phyloP scores from a whole-genome alignment of 2,113 vertebrate genomes.

The Hyaena hyaena region DNA sequence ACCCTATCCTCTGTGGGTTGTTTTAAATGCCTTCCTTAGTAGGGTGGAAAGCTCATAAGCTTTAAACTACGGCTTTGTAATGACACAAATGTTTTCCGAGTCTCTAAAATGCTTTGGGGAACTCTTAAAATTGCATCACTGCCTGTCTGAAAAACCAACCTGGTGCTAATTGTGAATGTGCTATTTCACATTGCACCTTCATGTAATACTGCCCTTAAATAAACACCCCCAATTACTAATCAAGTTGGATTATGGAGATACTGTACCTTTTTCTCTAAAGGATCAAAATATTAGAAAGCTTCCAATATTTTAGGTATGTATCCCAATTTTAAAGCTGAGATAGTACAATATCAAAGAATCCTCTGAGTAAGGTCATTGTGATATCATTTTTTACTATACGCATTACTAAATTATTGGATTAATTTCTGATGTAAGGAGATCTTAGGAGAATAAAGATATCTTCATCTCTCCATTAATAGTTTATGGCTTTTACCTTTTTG shows the following conservation, averaged over 20 bases:
- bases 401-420: background rate
- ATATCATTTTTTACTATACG: background rate
- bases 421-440: background rate
- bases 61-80: constrained; percentile 69
- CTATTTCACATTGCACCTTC: constrained; percentile 1
- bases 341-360: background rate
- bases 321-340: background rate
- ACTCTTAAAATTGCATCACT: constrained; percentile 67
- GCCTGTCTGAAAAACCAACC: constrained; percentile 60
- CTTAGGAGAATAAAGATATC: background rate
- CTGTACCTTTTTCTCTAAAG: background rate
- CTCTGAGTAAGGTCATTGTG: background rate
- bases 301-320: background rate
- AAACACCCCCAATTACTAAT: background rate
- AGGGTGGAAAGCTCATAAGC: constrained; percentile 59
- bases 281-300: background rate
- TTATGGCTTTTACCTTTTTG: background rate
- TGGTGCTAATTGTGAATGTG: constrained; percentile 61
- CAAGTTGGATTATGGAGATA: background rate
- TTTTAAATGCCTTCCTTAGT: constrained; percentile 60
- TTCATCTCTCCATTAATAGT: background rate
- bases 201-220: constrained; percentile 40
- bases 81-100: constrained; percentile 59
- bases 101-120: constrained; percentile 67
- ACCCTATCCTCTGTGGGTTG: constrained; percentile 42